Base-by-base conservation (phyloP, 2,888 invertebrate species). In the Iselma pallidipennis region DNA sequence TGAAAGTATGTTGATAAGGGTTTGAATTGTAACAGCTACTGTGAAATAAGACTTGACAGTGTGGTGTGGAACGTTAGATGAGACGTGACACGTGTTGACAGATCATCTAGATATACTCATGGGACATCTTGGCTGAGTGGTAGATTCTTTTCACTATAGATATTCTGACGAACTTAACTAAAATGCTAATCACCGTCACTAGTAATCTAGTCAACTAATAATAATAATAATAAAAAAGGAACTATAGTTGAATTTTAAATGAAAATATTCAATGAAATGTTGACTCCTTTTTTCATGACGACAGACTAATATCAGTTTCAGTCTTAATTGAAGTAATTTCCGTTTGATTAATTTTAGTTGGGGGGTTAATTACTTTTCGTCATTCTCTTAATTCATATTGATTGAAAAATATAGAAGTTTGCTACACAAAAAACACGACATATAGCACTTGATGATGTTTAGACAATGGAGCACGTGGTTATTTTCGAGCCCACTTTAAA, bases 21-120 rank as follows among this genome's bases (percentile, higher is more conserved):
- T 62, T 59, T 63, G 62, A 63, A 52, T 23, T 49, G 62, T 57
- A 62, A 49, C 61, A 63, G 55, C 59, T 55, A 63, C 65, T 65
- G 65, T 63, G 57, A 65, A 65, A 65, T 62, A 63, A 65, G 65
- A 63, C 61, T 65, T 59, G 65, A 65, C 65, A 63, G 62, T 57
- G 59, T 49, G 58, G 59, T 56, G 65, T 65, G 59, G 65, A 61
- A 57, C 64, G 23, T 65, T 71, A 68, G 71, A 70, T 70, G 68
- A 71, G 73, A 74, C 71, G 61, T 73, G 72, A 72, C 70, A 71
- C 68, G 67, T 66, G 72, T 71, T 72, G 74, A 72, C 73, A 71
- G 70, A 71, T 73, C 71, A 72, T 74, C 70, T 67, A 66, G 67
- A 68, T 67, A 63, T 63, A 68, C 74, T 68, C 71, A 54, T 37